Evolutionary conservation across 2,113 vertebrate species (phyloP), one percentile per base, ranked within the genome.

Genomic region (Antechinus stuartii): DNA sequence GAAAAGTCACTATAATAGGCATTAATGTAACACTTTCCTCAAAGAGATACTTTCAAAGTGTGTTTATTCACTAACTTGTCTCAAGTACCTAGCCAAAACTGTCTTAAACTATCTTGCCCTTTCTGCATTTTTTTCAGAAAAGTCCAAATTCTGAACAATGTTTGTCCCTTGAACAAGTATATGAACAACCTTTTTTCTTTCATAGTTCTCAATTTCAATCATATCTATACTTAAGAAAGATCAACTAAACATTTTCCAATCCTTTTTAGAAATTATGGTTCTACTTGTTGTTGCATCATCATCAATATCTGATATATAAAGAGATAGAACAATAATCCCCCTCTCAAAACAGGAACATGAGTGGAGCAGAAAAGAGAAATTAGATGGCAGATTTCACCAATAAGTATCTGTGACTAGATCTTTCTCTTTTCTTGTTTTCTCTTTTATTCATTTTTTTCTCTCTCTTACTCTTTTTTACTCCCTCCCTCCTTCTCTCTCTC

Each of bases 201-300:
- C 46, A 27, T 90, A 2, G 57, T 95, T n/a, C 3, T 61, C 93
- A 91, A 11, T 30, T 95, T 49, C 90, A 97, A 95, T 97, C 76
- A 95, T 92, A 84, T 96, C 68, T 89, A 90, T 53, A 42, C 52
- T n/a, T 96, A 95, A 57, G 46, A 50, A 90, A 35, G 14, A 54
- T 95, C 53, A 91, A 92, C 55, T 1, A 95, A 27, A 0, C 89
- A 76, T 50, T 54, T 49, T 95, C 96, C 92, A 92, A 90, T 94
- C 91, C 89, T 90, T 91, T 61, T 6, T 52, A 55, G 47, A 8
- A 68, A 91, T 93, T 89, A 91, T 92, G 53, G 68, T 93, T 97
- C 47, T 68, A 23, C 22, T 56, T 24, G 23, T 56, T 19, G 2
- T 54, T 24, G 23, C 27, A 30, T 61, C 61, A 35, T 68, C 61